A percentile compares a stretch with the other conserved stretches of the same genome.
These are phyloP conservation scores for Otus sunia DNA, from an alignment of 2,113 vertebrate species.

Conservation along the genomic window DNA sequence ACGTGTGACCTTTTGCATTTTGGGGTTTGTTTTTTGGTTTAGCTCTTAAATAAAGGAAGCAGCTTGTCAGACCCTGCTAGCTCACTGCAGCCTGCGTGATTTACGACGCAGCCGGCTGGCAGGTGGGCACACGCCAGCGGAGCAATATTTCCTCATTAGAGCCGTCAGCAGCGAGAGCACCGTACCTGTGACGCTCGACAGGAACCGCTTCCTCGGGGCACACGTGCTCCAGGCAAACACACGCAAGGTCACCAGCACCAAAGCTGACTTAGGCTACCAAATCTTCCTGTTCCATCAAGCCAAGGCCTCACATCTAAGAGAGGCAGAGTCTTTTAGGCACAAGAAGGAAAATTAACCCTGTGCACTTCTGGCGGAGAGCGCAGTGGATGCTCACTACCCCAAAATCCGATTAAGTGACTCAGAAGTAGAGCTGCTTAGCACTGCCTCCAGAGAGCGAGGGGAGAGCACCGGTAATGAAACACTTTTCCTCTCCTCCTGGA, in stretches of 20 bases:
- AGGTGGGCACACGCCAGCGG: background rate
- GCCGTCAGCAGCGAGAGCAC: background rate
- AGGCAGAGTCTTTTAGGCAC: background rate
- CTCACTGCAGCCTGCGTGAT: background rate
- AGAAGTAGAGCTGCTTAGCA: background rate
- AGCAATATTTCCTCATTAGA: slow-evolving; percentile 61
- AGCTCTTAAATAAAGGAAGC: background rate
- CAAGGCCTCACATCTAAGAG: background rate
- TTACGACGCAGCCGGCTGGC: background rate
- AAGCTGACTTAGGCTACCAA: background rate
- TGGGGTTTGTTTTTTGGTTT: background rate
- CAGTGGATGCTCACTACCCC: fast-evolving
- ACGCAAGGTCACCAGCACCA: background rate
- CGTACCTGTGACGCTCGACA: background rate
- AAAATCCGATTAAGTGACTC: background rate
- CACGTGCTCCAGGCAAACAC: background rate
- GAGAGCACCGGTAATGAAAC: background rate
- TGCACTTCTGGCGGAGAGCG: background rate
- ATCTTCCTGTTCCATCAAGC: background rate
- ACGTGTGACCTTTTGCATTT: background rate
- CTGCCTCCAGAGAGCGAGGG: background rate
- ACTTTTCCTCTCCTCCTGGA: background rate
- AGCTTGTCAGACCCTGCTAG: background rate
- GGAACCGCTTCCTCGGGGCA: fast-evolving
- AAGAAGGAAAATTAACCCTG: background rate